Evolutionary conservation across 2,797 vertebrate genomes (phyloP).

Genomic region (Rhabdomys pumilio): DNA sequence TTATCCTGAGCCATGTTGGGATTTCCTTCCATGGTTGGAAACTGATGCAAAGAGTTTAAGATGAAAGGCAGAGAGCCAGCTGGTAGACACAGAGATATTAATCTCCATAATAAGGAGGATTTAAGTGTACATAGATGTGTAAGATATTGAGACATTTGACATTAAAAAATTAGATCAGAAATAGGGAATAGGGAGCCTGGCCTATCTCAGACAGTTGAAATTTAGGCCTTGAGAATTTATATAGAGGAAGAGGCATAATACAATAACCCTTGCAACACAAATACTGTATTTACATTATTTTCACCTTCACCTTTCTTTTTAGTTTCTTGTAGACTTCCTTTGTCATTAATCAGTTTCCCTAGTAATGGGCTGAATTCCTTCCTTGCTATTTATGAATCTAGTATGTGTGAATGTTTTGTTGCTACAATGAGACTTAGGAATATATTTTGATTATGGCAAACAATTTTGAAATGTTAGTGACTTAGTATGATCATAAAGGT

Average conservation of each 20-base stretch:
- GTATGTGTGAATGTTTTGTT: neutral
- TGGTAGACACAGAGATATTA: neutral
- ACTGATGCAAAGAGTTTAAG: neutral
- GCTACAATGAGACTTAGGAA: neutral
- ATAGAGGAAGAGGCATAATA: neutral
- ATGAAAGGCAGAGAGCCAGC: neutral
- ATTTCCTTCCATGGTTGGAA: neutral
- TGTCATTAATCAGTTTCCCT: neutral
- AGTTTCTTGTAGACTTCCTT: neutral
- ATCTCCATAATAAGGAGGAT: neutral
- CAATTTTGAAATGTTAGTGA: neutral
- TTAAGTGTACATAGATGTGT: neutral
- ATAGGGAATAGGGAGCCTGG: neutral
- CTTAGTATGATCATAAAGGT: neutral
- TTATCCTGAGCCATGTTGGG: neutral
- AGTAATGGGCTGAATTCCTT: neutral
- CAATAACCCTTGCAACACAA: neutral
- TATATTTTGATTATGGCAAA: neutral
- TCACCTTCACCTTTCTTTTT: neutral
- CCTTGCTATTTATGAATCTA: neutral
- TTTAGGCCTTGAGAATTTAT: neutral
- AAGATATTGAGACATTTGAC: neutral
- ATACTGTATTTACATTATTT: neutral
- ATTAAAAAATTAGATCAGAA: neutral
- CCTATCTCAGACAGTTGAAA: neutral